A percentile compares a stretch with the other conserved stretches of the same genome.
Evolutionary conservation across 2,888 invertebrate genomes (phyloP).

Genomic region (Galerucella calmariensis): DNA sequence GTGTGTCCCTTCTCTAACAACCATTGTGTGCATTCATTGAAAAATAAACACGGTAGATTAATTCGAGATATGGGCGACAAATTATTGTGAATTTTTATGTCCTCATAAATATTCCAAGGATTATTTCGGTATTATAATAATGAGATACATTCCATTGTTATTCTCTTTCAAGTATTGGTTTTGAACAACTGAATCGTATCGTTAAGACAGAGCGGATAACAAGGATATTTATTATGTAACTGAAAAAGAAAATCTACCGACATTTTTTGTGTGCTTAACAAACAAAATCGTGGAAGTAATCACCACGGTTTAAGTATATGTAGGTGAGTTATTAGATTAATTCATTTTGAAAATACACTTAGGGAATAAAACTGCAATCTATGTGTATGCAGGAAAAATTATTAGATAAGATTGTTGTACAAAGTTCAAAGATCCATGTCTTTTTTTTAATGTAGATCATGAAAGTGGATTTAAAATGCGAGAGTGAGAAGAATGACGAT

Average conservation of each 20-base stretch:
- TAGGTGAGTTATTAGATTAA: neutral
- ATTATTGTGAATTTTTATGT: slow-evolving; percentile 9
- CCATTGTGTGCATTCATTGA: neutral
- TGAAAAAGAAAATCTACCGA: neutral
- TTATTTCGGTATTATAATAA: slow-evolving; percentile 12
- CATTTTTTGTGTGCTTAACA: neutral
- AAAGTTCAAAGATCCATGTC: too few species aligned
- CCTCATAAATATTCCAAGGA: slow-evolving; percentile 4
- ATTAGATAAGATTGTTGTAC: too few species aligned
- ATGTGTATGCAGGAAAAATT: too few species aligned
- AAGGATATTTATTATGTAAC: neutral
- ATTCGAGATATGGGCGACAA: slow-evolving; percentile 13
- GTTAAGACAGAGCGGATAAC: neutral
- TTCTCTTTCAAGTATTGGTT: slow-evolving; percentile 12
- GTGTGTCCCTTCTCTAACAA: neutral
- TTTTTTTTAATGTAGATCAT: too few species aligned
- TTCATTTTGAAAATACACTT: too few species aligned
- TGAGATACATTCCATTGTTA: slow-evolving; percentile 12
- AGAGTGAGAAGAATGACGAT: too few species aligned
- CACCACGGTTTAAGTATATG: neutral
- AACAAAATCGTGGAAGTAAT: neutral
- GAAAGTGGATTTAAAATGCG: too few species aligned
- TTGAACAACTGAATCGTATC: neutral
- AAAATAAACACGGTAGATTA: slow-evolving; percentile 9
- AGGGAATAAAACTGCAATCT: too few species aligned